Percentiles rank a stretch among this genome's conserved stretches.
phyloP scores from a whole-genome alignment of 1,140 invertebrate species.

The Steinernema khuongi region DNA sequence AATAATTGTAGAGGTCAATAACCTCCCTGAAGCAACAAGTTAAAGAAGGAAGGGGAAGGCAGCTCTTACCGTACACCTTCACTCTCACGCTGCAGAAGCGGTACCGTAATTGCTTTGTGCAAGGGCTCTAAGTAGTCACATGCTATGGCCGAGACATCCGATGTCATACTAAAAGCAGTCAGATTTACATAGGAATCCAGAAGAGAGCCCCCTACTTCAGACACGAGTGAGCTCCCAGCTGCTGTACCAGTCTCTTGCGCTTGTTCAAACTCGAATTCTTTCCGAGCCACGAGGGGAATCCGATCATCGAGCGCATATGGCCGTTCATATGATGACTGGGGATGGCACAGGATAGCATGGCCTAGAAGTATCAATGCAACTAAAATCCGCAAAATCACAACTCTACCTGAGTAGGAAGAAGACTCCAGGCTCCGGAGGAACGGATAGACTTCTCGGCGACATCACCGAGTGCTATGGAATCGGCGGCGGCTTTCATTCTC shows the following conservation, averaged over 20 bases:
- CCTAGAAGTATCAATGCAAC: constrained; percentile 64
- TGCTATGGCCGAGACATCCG: constrained; percentile 38
- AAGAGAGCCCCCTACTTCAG: constrained; percentile 66
- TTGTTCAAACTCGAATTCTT: constrained; percentile 81
- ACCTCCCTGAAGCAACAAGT: constrained; percentile 64
- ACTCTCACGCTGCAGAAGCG: constrained; percentile 68
- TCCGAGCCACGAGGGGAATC: constrained; percentile 90
- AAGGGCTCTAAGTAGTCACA: constrained; percentile 74
- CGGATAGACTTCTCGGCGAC: constrained; percentile 76
- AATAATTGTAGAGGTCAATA: constrained; percentile 71
- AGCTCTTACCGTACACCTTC: constrained; percentile 65
- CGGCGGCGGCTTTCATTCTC: constrained; percentile 72
- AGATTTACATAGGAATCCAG: constrained; percentile 28
- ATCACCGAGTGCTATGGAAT: constrained; percentile 79
- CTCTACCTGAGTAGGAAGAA: constrained; percentile 77
- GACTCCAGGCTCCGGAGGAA: constrained; percentile 72
- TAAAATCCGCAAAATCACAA: neutral
- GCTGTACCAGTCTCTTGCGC: constrained; percentile 73
- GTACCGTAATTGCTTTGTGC: constrained; percentile 69
- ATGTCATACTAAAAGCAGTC: constrained; percentile 18
- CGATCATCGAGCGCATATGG: constrained; percentile 70
- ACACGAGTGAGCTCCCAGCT: constrained; percentile 75
- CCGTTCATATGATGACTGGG: constrained; percentile 80
- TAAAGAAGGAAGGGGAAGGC: constrained; percentile 17
- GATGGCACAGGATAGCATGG: constrained; percentile 81